These are phyloP conservation scores for Eilema depressum DNA, from an alignment of 2,888 invertebrate species.

Conservation along the genomic window DNA sequence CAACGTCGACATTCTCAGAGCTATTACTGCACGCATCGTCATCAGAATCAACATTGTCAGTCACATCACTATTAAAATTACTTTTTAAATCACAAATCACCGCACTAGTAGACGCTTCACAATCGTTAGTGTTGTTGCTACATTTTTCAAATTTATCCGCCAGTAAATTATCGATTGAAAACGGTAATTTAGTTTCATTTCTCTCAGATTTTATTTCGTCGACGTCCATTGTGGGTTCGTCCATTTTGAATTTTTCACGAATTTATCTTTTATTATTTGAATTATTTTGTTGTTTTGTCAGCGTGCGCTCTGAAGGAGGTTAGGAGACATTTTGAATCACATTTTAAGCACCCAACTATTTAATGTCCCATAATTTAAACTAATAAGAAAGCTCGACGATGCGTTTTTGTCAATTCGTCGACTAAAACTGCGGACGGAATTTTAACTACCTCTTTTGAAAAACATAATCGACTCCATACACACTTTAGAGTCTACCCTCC, in stretches of 20 bases:
- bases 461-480: conserved; percentile 64
- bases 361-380: conserved; percentile 70
- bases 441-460: conserved; percentile 79
- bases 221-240: conserved; percentile 58
- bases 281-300: conserved; percentile 30
- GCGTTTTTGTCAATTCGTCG: conserved; percentile 84
- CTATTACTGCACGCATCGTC: conserved; percentile 69
- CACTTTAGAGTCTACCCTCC: conserved; percentile 30
- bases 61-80: conserved; percentile 56
- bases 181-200: conserved; percentile 71
- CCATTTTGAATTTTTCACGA: conserved; percentile 38
- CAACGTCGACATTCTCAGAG: conserved; percentile 80
- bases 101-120: conserved; percentile 54
- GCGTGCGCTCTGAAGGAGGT: conserved; percentile 51
- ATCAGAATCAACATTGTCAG: conserved; percentile 61
- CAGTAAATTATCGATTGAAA: conserved; percentile 79
- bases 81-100: conserved; percentile 42
- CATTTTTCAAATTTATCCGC: conserved; percentile 71
- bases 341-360: conserved; percentile 42
- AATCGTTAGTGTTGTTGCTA: conserved; percentile 32
- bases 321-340: conserved; percentile 53
- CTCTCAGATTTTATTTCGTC: conserved; percentile 68
- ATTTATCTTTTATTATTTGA: conserved; percentile 9
- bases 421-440: conserved; percentile 75
- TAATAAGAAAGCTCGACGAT: conserved; percentile 77